Percentiles rank a stretch among this genome's conserved stretches.
Conservation (phyloP, 2,113 vertebrate species). For the Bombycilla garrulus region DNA sequence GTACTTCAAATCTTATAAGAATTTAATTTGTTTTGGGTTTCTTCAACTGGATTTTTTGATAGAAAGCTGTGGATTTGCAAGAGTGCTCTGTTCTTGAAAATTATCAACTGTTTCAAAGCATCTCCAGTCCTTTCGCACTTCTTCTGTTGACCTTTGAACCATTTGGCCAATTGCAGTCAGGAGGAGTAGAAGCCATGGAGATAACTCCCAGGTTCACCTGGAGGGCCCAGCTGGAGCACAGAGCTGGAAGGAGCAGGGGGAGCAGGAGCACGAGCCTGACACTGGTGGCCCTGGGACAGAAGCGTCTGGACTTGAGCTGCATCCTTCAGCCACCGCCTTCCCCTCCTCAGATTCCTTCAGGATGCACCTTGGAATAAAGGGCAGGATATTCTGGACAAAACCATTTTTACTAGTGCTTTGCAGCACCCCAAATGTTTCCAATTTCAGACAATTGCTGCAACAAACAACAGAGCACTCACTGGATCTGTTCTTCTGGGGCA, state of each 20-base stretch:
- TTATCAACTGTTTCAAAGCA: background rate
- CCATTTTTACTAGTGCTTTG: background rate
- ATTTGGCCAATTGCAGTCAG: background rate
- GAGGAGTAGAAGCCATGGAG: background rate
- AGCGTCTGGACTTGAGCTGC: background rate
- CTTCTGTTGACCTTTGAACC: background rate
- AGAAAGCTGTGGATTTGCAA: background rate
- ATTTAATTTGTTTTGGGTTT: background rate
- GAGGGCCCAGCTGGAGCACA: background rate
- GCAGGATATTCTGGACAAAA: background rate
- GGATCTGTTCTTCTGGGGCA: background rate
- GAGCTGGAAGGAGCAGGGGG: background rate
- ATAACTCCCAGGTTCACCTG: background rate
- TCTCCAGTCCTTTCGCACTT: background rate
- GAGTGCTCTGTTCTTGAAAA: background rate
- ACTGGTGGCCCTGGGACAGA: rapidly evolving
- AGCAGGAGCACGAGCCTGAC: rapidly evolving
- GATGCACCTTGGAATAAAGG: background rate
- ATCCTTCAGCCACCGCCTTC: rapidly evolving
- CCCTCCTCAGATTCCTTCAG: background rate
- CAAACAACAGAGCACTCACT: background rate
- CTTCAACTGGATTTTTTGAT: background rate
- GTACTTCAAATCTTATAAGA: background rate
- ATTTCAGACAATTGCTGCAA: background rate
- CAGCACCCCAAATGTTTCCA: rapidly evolving